Base-by-base conservation (phyloP, 2,113 vertebrate species). In the Oceanodroma tethys region DNA sequence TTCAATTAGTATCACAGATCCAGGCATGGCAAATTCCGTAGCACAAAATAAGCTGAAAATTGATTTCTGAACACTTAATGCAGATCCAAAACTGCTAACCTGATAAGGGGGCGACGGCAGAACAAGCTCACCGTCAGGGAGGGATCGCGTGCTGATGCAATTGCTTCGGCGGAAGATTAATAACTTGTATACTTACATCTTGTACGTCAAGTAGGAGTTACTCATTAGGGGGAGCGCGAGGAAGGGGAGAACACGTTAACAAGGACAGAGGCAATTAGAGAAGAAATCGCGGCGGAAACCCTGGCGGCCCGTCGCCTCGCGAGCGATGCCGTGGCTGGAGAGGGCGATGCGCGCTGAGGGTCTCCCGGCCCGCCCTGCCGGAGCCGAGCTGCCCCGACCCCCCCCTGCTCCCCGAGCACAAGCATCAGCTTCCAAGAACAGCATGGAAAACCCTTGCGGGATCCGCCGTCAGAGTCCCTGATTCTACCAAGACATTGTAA, bases 1-100 rank as follows among this genome's bases (percentile, higher is more conserved):
- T 98, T 98, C 98, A 98, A 98, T 98, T 98, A 98, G 98, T 95
- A 98, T 95, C 97, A 96, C 88, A 36, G 98, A 98, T 95, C 97
- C 97, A 97, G 97, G 98, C 98, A 97, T 90, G 96, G 98, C 96
- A 93, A 98, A 98, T 94, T 98, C 91, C 62, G 91, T 82, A 96
- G 98, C 97, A 98, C 98, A 98, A 98, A 98, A 98, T 98, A 96
- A 98, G 98, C 98, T 98, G 98, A 98, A 98, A 98, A 98, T 98
- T 98, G 98, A 98, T 98, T 98, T 98, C 96, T 68, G 97, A 98
- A 96, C 95, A 96, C 88, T 98, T 94, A 97, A 94, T 38, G 79
- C 91, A 92, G 97, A 97, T 98, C 98, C 96, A 76, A 96, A 98
- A 97, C 87, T 92, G 94, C 97, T 97, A 98, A 98, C 96, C 90